phyloP scores from a whole-genome alignment of 2,113 vertebrate genomes.

The Muntiacus muntjak region DNA sequence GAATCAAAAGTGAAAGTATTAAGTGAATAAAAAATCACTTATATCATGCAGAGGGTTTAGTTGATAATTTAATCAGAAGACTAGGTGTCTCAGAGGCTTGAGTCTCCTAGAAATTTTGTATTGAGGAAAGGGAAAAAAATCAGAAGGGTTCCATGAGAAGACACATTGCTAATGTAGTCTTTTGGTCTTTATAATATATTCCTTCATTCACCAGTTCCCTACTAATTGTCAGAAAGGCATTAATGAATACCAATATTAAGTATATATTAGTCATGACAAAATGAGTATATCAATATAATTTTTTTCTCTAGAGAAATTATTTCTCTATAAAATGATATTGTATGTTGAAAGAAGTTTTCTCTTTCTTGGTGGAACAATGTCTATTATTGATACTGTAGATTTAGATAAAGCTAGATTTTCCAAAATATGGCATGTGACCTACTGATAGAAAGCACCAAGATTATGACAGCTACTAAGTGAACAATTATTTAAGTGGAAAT shows the following conservation, averaged over 20 bases:
- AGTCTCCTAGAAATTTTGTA: neutral
- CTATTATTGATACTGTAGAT: neutral
- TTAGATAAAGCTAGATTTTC: neutral
- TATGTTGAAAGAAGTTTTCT: neutral
- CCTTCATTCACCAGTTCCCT: neutral
- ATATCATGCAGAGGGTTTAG: neutral
- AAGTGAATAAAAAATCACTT: neutral
- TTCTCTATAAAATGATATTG: neutral
- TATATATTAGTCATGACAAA: neutral
- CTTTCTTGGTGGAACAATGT: neutral
- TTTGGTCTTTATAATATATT: neutral
- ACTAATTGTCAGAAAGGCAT: neutral
- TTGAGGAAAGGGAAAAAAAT: neutral
- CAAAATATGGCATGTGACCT: neutral
- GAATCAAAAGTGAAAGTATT: neutral
- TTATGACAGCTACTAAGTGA: neutral
- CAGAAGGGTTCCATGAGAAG: neutral
- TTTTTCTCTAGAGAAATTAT: neutral
- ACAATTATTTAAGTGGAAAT: neutral
- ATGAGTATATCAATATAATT: neutral
- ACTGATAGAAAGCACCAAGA: neutral
- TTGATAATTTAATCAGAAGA: slow-evolving; percentile 21
- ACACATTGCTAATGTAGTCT: neutral
- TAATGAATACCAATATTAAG: neutral
- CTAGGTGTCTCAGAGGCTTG: neutral